Base-by-base conservation (phyloP, 2,888 invertebrate species). In the Cephus runcator region DNA sequence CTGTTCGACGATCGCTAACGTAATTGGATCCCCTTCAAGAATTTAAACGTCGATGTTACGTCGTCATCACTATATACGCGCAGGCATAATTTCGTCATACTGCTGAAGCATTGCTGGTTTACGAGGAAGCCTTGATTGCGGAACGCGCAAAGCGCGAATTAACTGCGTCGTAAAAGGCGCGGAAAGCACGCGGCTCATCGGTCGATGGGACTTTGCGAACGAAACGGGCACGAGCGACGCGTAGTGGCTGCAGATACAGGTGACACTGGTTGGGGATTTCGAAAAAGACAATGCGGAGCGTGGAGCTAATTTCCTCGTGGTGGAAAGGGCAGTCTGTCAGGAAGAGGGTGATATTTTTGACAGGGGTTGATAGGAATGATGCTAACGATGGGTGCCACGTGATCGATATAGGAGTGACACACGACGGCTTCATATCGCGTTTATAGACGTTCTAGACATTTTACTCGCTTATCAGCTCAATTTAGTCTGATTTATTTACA, bases 101-200 rank as follows among this genome's bases (percentile, higher is more conserved):
- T 23, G 73, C 35, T 12, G 12, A 73, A 83, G 75, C 82, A 80
- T 73, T 80, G 69, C 77, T 75, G 79, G 80, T 84, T 83, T 82
- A 84, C 82, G 83, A 81, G 77, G 69, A 80, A 81, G 82, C 79
- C 80, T 82, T 83, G 81, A 83, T 82, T 80, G 84, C 80, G 81
- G 79, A 85, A 80, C 82, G 81, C 81, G 84, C 83, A 82, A 85
- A 83, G 80, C 81, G 81, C 82, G 83, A 82, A 84, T 85, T 83
- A 81, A 83, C 78, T 77, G 79, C 78, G 82, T 79, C 84, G 84
- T 85, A 85, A 88, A 85, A 56, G 83, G 79, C 78, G 73, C 77
- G 79, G 79, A 80, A 79, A 79, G 79, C 79, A 73, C 56, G 71
- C 69, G 56, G 56, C 56, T 56, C 56, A 23, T 56, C 56, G 56